phyloP scores from a whole-genome alignment of 2,888 invertebrate genomes.

The Junonia oenone region DNA sequence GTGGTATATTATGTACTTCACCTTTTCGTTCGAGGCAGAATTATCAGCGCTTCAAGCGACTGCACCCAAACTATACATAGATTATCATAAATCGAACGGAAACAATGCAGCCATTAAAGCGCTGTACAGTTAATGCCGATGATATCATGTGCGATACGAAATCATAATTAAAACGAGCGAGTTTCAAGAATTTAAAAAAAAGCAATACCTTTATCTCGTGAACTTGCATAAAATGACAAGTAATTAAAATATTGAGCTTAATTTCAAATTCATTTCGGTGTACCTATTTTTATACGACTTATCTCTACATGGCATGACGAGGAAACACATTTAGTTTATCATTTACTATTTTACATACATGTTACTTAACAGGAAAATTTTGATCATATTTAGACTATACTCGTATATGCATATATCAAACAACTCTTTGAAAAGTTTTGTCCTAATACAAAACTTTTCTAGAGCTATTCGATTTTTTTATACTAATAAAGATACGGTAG shows the following conservation, averaged over 20 bases:
- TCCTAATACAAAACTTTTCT: no score
- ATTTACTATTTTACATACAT: no score
- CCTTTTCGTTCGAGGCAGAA: constrained; percentile 29
- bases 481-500: no score
- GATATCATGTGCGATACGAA: constrained; percentile 32
- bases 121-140: constrained; percentile 19
- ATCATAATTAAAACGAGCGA: constrained; percentile 6
- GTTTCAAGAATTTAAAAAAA: not conserved
- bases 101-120: constrained; percentile 29
- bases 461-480: no score
- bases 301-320: no score
- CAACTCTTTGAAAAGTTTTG: no score
- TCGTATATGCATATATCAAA: no score
- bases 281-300: no score
- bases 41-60: constrained; percentile 36
- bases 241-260: not conserved
- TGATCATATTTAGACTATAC: no score
- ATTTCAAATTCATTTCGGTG: no score
- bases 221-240: not conserved
- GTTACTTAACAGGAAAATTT: no score
- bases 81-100: constrained; percentile 17
- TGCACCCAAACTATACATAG: constrained; percentile 10
- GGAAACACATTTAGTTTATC: no score
- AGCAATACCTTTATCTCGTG: not conserved
- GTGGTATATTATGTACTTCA: constrained; percentile 44